Evolutionary conservation across 2,888 invertebrate species (phyloP), one percentile per base, ranked within the genome.

Genomic region (Hermaeophaga mercurialis): DNA sequence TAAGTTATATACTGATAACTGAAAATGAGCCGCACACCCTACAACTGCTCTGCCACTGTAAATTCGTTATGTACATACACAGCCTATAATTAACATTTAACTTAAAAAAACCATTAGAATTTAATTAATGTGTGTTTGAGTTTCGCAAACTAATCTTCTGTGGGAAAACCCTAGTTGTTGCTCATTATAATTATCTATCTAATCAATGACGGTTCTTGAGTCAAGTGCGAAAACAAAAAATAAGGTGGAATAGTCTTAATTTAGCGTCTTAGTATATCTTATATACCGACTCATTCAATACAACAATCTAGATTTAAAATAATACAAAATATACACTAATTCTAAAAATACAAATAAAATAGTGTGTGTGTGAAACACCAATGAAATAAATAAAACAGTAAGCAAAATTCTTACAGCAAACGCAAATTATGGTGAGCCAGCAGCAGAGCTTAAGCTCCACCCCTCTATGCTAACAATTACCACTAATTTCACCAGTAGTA

Each of bases 1-100:
- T 73, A 75, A 75, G 72, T 73, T 73, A 75, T 65, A 70, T 72
- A 74, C 71, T 74, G 74, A 76, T 73, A 75, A 76, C 73, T 75
- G 73, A 76, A 59, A 73, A 66, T 66, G 63, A 67, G 63, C 68
- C 71, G 69, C 70, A 67, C 68, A 70, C 69, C 68, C 62, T 57
- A 65, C 70, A 68, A 74, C 73, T 75, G 76, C 75, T 75, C 73
- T 62, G 73, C 72, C 70, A 69, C 70, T 64, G 59, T 61, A 48
- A 64, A 55, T 61, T 59, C 56, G 61, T 64, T 76, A 76, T 76
- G 62, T 77, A 77, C 76, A 77, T 73, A 75, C 76, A 77, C 76
- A 77, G 76, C 76, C 76, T 75, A 75, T 75, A 75, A 72, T 70
- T 74, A 71, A 74, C 72, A 71, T 73, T 67, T 62, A 66, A 61